These are phyloP conservation scores for Brevipalpus yothersi DNA, from an alignment of 1,140 invertebrate genomes.

Conservation along the genomic window DNA sequence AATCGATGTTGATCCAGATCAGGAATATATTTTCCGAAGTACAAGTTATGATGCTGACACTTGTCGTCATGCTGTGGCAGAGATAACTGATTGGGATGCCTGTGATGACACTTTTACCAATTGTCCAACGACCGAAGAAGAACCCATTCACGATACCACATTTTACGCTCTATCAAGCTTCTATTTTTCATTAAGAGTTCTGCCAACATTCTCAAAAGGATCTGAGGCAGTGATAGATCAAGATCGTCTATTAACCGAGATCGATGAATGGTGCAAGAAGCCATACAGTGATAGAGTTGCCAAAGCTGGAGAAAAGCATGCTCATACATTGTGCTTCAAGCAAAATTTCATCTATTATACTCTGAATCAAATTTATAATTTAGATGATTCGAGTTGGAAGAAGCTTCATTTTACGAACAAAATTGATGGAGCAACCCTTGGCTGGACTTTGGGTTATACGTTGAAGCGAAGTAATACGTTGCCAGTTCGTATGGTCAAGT, in stretches of 20 bases:
- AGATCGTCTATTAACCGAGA: neutral
- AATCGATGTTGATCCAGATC: neutral
- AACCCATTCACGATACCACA: neutral
- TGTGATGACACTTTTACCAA: too few relatives aligned
- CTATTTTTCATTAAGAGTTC: neutral
- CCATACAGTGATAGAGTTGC: neutral
- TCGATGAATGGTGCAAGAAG: neutral
- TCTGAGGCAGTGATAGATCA: neutral
- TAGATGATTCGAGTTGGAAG: slow-evolving; percentile 3
- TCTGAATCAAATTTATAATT: slow-evolving; percentile 5
- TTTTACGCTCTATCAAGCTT: slow-evolving; percentile 4
- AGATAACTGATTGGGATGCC: too few relatives aligned
- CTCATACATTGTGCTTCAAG: slow-evolving; percentile 3
- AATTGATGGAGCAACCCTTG: slow-evolving; percentile 16
- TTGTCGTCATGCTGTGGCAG: too few relatives aligned
- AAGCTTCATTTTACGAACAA: slow-evolving; percentile 1
- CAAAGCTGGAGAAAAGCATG: neutral
- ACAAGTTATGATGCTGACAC: too few relatives aligned
- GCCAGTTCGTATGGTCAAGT: slow-evolving; percentile 1
- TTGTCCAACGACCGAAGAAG: too few relatives aligned
- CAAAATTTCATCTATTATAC: slow-evolving; percentile 3
- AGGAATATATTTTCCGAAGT: too few relatives aligned
- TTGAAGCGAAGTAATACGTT: slow-evolving; percentile 21
- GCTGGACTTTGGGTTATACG: slow-evolving; percentile 26
- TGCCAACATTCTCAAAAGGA: neutral